These are phyloP conservation scores for Cuculus canorus DNA, from an alignment of 2,797 vertebrate species.

Conservation along the genomic window DNA sequence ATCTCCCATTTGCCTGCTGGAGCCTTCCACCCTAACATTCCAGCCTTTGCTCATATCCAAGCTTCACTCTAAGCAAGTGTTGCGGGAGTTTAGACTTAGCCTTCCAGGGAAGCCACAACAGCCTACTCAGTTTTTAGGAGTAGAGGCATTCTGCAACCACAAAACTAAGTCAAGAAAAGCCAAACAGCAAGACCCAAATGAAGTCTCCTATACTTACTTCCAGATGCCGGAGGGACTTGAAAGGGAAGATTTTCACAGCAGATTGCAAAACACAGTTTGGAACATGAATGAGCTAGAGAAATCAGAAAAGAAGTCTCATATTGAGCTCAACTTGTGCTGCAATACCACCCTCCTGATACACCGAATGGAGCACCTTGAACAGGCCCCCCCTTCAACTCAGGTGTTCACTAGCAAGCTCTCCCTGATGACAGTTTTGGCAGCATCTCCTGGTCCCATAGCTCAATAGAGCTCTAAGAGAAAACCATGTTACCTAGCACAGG, in stretches of 20 bases:
- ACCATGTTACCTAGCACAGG: background rate
- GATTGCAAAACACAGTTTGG: constrained; percentile 80
- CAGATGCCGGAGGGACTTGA: constrained; percentile 91
- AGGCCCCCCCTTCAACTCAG: accelerated
- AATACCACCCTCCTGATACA: background rate
- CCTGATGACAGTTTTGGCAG: background rate
- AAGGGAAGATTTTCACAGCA: constrained; percentile 93
- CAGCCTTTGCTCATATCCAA: background rate
- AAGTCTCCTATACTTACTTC: constrained; percentile 81
- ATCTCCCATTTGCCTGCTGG: background rate
- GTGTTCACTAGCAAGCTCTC: background rate
- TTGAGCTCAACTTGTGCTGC: background rate
- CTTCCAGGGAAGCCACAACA: background rate
- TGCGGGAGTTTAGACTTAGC: background rate
- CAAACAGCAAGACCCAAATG: background rate
- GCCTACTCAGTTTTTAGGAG: background rate
- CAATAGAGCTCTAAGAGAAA: background rate
- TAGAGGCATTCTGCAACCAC: background rate
- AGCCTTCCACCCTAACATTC: background rate
- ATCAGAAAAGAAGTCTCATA: background rate
- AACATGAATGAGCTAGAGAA: constrained; percentile 85
- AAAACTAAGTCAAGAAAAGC: background rate
- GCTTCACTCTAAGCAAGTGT: background rate
- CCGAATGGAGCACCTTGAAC: background rate
- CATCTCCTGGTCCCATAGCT: background rate